phyloP scores from a whole-genome alignment of 2,113 vertebrate genomes.

The Tinamus guttatus region DNA sequence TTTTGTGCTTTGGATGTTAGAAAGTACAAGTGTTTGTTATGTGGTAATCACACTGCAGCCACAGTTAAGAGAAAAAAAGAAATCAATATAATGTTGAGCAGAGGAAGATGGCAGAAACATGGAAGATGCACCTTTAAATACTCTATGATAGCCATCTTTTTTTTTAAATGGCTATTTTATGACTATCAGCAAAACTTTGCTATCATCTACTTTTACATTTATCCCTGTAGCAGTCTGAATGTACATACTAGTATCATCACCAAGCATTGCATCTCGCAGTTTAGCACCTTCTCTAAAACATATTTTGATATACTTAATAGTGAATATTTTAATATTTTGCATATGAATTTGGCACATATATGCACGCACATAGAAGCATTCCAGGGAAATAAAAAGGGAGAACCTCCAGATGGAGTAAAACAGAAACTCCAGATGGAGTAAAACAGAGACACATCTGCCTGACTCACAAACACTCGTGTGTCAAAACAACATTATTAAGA shows the following conservation, averaged over 20 bases:
- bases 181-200: background rate
- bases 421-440: constrained; percentile 3
- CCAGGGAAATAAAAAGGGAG: background rate
- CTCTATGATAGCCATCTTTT: background rate
- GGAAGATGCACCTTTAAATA: background rate
- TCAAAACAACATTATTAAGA: background rate
- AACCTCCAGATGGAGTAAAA: background rate
- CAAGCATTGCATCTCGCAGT: background rate
- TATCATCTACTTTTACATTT: background rate
- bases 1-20: background rate
- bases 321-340: background rate
- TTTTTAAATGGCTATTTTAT: background rate
- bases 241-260: background rate
- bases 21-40: background rate
- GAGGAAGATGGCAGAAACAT: background rate
- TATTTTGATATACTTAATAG: background rate
- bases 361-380: background rate
- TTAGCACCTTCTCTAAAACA: background rate
- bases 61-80: background rate
- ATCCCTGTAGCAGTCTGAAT: background rate
- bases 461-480: accelerated
- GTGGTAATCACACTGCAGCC: background rate
- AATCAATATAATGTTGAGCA: background rate
- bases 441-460: background rate
- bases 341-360: background rate